These are phyloP conservation scores for Polylopha cassiicola DNA, from an alignment of 2,888 invertebrate species.

Conservation along the genomic window DNA sequence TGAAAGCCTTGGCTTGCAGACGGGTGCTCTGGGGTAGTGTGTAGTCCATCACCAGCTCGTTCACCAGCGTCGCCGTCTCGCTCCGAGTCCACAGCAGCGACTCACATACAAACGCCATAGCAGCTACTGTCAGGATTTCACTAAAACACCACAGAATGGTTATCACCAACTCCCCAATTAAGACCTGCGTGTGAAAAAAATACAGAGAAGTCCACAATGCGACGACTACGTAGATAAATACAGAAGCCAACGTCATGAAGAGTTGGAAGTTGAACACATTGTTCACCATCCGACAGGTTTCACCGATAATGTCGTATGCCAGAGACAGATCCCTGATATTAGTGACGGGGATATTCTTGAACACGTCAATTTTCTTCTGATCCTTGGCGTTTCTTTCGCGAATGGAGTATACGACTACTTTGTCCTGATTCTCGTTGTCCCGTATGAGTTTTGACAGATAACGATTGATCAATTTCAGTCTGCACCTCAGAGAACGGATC, in stretches of 20 bases:
- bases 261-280: constrained; percentile 20
- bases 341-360: constrained; percentile 15
- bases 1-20: constrained; percentile 20
- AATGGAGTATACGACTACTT: constrained; percentile 4
- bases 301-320: constrained; percentile 18
- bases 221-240: constrained; percentile 16
- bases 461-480: constrained; percentile 6
- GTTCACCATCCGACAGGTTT: constrained; percentile 14
- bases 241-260: constrained; percentile 16
- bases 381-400: constrained; percentile 1
- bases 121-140: constrained; percentile 7
- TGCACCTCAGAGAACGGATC: constrained; percentile 1
- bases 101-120: constrained; percentile 16
- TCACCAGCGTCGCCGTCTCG: constrained; percentile 17
- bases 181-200: constrained; percentile 2
- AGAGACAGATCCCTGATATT: constrained; percentile 16
- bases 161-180: not conserved
- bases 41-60: constrained; percentile 23
- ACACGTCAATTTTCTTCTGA: constrained; percentile 32
- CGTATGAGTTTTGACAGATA: too few relatives aligned
- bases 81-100: constrained; percentile 8
- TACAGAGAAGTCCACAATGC: constrained; percentile 21
- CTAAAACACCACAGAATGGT: constrained; percentile 13
- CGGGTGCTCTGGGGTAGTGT: constrained; percentile 10
- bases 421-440: not conserved